Evolutionary conservation across 64 coral and sea anemone species (phyloP), one percentile per base, ranked within the genome.

Genomic region (Montipora efflorescens): DNA sequence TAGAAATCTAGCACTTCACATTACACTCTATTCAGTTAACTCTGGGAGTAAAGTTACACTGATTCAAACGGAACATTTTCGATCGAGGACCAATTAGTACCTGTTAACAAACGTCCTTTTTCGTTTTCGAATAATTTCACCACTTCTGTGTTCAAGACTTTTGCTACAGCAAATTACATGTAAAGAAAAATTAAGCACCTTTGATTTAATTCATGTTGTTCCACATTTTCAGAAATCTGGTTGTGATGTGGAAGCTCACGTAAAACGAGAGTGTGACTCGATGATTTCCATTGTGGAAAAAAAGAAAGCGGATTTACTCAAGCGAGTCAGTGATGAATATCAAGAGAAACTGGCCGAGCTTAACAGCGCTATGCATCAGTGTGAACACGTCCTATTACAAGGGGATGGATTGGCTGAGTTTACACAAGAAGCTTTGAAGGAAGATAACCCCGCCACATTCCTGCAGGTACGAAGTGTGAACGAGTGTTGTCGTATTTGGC

Each of bases 251-350:
- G 95, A 97, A 21, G 83, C 85, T 59, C 95, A 97, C n/a, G 92
- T 97, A 8, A 97, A 94, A 50, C 94, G 94, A 50, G 95, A 97
- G 67, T 97, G 92, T 48, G 95, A 97, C 57, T 84, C 93, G 5
- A 50, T 97, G 2, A 79, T 95, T 69, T 69, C 89, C 10, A 97
- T 97, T 43, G 76, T 95, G 47, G 90, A 84, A 2, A 97, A 97
- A 74, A 97, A 97, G 90, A 97, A 97, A 88, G 79, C 78, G 14
- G 93, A 97, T 20, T 74, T 97, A 28, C 69, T 97, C 8, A 79
- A 87, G 67, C 74, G 91, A 66, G 77, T 97, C 5, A 92, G 82
- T 82, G 79, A 93, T 52, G 95, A 94, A 77, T 97, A 97, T 86
- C 91, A 97, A 47, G 92, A 97, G 25, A 95, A 95, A 59, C 79